Base-by-base conservation (phyloP, 2,888 invertebrate species). In the Hirtodrosophila duncani region DNA sequence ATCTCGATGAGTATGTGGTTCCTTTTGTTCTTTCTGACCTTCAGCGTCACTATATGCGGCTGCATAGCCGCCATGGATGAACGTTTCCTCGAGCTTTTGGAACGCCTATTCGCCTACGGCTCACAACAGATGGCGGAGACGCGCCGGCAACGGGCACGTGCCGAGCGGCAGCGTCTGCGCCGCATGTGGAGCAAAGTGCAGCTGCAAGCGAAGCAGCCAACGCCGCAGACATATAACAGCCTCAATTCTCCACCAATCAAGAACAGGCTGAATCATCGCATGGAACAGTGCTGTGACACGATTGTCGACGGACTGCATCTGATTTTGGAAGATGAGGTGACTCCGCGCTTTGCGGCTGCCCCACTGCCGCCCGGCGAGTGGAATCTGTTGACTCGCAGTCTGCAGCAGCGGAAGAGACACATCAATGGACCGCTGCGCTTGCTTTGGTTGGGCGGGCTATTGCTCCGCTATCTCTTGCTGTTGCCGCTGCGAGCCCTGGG, bases 291-390 rank as follows among this genome's bases (percentile, higher is more conserved):
- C 31, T 67, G 62, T 16, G 39, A 36, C 6, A 1, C 64, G 0
- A 51, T 78, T 1, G n/a, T 51, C 2, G 33, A 34, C 3, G 75
- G 67, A 0, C 7, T 72, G 36, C 48, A 38, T 0, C 13, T 64
- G 13, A 56, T 72, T 8, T 31, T 72, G 11, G 70, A 74, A 27
- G 72, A 72, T n/a, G 60, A 78, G 2, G 68, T 75, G 3, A 79
- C 61, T 1, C 38, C 57, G 0, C 39, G 63, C 0, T 71, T 74
- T 13, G 59, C 53, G 1, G 57, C 79, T 5, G 53, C 68, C 0
- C 37, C 26, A 0, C n/a, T 31, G 3, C 52, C 56, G 0, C 6
- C 24, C 0, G 55, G 37, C 0, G 48, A 62, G n/a, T 72, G 72
- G 72, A 72, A 72, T 24, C 39, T 75, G 6, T 36, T 74, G 4